Evolutionary conservation across 1,140 invertebrate genomes (phyloP).

Genomic region (Mizuhopecten yessoensis): DNA sequence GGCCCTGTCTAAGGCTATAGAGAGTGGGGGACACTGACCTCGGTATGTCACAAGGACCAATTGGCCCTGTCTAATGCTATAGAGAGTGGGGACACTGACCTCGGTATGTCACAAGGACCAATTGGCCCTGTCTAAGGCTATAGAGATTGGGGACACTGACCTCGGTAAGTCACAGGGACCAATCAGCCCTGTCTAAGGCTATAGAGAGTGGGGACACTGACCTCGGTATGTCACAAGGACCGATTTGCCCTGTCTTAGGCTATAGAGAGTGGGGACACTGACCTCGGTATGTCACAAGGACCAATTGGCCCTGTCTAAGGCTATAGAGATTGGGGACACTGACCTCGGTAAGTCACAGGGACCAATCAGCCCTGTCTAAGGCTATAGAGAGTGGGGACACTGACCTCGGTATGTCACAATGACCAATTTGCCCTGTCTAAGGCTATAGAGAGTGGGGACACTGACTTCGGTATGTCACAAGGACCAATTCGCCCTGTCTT

Average conservation of each 20-base stretch:
- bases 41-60: constrained; percentile 86
- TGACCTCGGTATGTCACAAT: constrained; percentile 87
- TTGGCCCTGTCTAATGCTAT: constrained; percentile 94
- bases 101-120: constrained; percentile 88
- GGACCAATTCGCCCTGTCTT: constrained; percentile 91
- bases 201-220: constrained; percentile 98
- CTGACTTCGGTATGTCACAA: constrained; percentile 88
- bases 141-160: constrained; percentile 97
- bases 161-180: constrained; percentile 87
- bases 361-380: constrained; percentile 92
- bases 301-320: constrained; percentile 92
- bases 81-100: constrained; percentile 96
- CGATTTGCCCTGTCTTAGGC: constrained; percentile 93
- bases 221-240: constrained; percentile 87
- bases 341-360: constrained; percentile 88
- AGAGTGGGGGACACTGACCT: constrained; percentile 97
- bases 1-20: constrained; percentile 94
- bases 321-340: constrained; percentile 97
- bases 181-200: constrained; percentile 92
- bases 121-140: constrained; percentile 92
- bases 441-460: constrained; percentile 97
- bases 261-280: constrained; percentile 96
- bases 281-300: constrained; percentile 88
- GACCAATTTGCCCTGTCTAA: constrained; percentile 92
- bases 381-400: constrained; percentile 98